A percentile compares a stretch with the other conserved stretches of the same genome.
These are phyloP conservation scores for Kryptopterus vitreolus DNA, from an alignment of 2,797 vertebrate species.

Conservation along the genomic window DNA sequence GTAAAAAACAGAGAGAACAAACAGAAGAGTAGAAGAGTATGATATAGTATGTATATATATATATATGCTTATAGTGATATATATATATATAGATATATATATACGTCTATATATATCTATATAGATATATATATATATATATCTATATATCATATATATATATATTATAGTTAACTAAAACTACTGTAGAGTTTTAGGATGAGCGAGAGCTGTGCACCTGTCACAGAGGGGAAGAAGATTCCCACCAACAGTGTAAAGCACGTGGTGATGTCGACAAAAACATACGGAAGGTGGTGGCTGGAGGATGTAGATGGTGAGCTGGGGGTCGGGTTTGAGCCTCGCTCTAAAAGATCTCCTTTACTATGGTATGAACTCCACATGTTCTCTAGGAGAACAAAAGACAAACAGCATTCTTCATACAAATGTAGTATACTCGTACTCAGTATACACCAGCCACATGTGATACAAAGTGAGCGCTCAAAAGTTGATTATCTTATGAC, in stretches of 20 bases:
- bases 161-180: too few species aligned
- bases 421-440: too few species aligned
- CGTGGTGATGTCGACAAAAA: constrained; percentile 87
- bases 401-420: neutral
- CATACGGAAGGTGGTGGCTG: constrained; percentile 72
- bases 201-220: constrained; percentile 69
- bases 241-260: constrained; percentile 89
- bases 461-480: neutral
- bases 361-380: constrained; percentile 84
- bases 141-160: neutral
- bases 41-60: too few species aligned
- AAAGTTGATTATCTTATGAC: too few species aligned
- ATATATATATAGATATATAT: too few species aligned
- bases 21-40: constrained; percentile 14
- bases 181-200: neutral
- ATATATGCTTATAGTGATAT: neutral
- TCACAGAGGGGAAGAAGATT: constrained; percentile 93
- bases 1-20: constrained; percentile 1
- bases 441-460: neutral
- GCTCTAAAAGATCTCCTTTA: constrained; percentile 86
- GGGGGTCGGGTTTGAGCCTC: constrained; percentile 69
- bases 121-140: too few species aligned
- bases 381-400: constrained; percentile 72
- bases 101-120: neutral
- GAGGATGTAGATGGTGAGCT: constrained; percentile 63